Evolutionary conservation across 2,888 invertebrate species (phyloP), one percentile per base, ranked within the genome.

Genomic region (Leptopterna dolabrata): DNA sequence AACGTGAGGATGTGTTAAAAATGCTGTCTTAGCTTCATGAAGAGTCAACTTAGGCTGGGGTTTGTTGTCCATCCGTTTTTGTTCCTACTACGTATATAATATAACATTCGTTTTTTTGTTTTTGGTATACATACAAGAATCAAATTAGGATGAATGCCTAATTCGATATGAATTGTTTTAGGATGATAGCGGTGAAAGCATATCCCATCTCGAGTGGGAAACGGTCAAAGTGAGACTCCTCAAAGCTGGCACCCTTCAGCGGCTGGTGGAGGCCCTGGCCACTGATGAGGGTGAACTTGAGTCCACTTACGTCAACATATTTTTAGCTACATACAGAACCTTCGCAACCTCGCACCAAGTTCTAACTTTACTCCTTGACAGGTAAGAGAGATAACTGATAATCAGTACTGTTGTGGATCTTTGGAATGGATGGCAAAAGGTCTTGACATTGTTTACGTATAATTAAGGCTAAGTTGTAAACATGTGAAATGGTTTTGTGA

Each of bases 161-260:
- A n/a, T n/a, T n/a, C n/a, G n/a, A n/a, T n/a, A n/a, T n/a, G n/a
- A n/a, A n/a, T 51, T 51, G n/a, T 92, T 92, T 3, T 92, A 95
- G 95, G 97, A 97, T 91, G 96, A 96, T 1, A 96, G 97, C 91
- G 97, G 97, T 92, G 97, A 89, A 88, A 86, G 97, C 93, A 97
- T 97, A 90, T 97, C 97, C 81, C 98, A 99, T 92, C 93, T 99
- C 92, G 99, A 99, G 95, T 99, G 99, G 99, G 98, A 99, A 93
- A 98, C 98, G 63, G 97, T 98, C 89, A 95, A 97, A 89, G 97
- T 98, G 89, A 95, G 97, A 88, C 97, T 98, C 91, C 95, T 99
- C 90, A 99, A 99, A 93, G 98, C 98, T 19, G 99, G 98, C 87
- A 98, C 98, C 2, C 94, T 99, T 90, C 96, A 97, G 91, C 95